Evolutionary conservation across 1,140 invertebrate genomes (phyloP).

Genomic region (Caerostris darwini): DNA sequence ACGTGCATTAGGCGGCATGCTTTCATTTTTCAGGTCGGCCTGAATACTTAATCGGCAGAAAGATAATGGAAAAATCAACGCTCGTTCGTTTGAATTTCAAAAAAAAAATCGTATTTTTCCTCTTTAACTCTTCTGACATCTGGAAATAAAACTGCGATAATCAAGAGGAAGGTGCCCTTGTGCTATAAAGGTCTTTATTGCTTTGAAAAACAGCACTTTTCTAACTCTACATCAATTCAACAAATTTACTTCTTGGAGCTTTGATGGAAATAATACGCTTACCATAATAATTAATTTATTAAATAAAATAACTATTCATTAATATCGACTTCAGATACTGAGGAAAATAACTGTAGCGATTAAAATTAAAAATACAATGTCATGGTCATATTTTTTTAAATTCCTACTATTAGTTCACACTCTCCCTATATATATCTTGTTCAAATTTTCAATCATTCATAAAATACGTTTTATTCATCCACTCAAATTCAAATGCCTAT

Average conservation of each 20-base stretch:
- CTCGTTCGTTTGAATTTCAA: conserved; percentile 35
- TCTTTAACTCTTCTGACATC: background rate
- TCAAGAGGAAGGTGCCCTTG: background rate
- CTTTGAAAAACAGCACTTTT: conserved; percentile 4
- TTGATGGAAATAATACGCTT: background rate
- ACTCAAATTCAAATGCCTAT: too few species aligned
- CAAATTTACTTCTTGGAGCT: background rate
- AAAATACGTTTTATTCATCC: too few species aligned
- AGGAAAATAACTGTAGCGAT: too few species aligned
- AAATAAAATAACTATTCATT: too few species aligned
- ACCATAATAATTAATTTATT: too few species aligned
- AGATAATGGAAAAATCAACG: conserved; percentile 55
- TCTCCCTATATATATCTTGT: too few species aligned
- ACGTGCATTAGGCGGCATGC: conserved; percentile 12
- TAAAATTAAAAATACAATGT: too few species aligned
- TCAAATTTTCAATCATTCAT: too few species aligned
- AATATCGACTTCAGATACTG: too few species aligned
- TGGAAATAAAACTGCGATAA: conserved; percentile 45
- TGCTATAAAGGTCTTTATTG: background rate
- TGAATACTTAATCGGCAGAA: conserved; percentile 45
- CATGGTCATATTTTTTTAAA: too few species aligned
- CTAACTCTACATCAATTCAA: background rate
- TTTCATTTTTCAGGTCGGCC: background rate
- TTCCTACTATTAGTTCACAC: too few species aligned
- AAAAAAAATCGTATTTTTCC: background rate